Conservation (phyloP, 2,113 vertebrate species). For the Coptodon bakossiorum region DNA sequence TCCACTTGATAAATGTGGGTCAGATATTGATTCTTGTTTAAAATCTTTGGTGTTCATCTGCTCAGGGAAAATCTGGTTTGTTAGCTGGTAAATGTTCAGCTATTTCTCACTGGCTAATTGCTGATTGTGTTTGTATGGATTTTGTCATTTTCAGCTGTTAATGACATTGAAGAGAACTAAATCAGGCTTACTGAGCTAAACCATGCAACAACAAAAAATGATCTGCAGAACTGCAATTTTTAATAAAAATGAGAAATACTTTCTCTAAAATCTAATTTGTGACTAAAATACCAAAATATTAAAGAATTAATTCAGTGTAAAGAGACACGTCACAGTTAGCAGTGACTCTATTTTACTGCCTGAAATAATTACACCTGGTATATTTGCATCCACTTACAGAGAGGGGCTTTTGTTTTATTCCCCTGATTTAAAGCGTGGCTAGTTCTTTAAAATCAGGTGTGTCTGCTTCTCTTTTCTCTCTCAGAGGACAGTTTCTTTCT, state of each 20-base stretch:
- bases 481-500: neutral
- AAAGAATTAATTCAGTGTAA: neutral
- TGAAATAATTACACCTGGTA: neutral
- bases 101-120: neutral
- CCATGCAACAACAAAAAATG: neutral
- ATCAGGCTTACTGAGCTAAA: neutral
- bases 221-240: neutral
- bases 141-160: neutral
- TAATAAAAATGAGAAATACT: neutral
- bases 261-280: neutral
- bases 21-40: neutral
- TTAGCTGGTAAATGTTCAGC: neutral
- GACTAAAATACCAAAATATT: neutral
- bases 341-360: neutral
- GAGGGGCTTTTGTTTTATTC: neutral
- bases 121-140: neutral
- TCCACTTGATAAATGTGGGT: neutral
- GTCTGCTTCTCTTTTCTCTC: neutral
- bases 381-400: neutral
- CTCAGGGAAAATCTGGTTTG: neutral
- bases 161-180: neutral
- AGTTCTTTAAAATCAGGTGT: neutral
- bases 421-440: neutral
- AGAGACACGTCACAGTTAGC: neutral
- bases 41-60: neutral